Evolutionary conservation across 1,140 invertebrate species (phyloP), one percentile per base, ranked within the genome.

Genomic region (Aculops lycopersici): DNA sequence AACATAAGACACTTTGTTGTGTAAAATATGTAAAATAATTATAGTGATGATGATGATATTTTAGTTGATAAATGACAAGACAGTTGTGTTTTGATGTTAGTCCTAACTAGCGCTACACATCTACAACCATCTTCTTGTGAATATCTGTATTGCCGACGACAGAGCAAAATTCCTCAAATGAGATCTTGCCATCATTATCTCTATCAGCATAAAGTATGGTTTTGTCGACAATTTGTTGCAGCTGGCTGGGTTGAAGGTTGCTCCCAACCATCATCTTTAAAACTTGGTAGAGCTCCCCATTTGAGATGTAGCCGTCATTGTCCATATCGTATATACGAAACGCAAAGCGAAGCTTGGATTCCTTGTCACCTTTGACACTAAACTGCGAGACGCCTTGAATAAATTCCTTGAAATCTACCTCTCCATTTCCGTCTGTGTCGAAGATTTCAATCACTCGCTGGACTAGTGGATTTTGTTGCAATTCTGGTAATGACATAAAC

Each of bases 251-350:
- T 59, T 88, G 86, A 48, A 88, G 62, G 59, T 88, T 88, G 56
- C 80, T 86, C 40, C 81, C 81, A 39, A 88, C 88, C 88, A 95
- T 95, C 86, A 95, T 94, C 65, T 95, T 95, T 41, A 95, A 60
- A 24, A 95, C 86, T 67, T 83, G 76, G 58, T 94, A 95, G 18
- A 97, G 64, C 63, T 95, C 88, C 35, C 84, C 84, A 62, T 94
- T 95, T 41, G 84, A 92, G 52, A 97, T 95, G 55, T 74, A 94
- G 13, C 88, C 88, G 61, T 97, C 88, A 58, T 94, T 92, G 62
- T 97, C 86, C 80, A 97, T 92, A 58, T 97, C 88, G 56, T 97
- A 97, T 56, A 97, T 94, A 60, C 84, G 72, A 60, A 95, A 95
- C 5, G 86, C 88, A 64, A 95, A 60, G 55, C 79, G 68, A 52